Conservation (phyloP, 2,888 invertebrate species). For the Sycophila texana region DNA sequence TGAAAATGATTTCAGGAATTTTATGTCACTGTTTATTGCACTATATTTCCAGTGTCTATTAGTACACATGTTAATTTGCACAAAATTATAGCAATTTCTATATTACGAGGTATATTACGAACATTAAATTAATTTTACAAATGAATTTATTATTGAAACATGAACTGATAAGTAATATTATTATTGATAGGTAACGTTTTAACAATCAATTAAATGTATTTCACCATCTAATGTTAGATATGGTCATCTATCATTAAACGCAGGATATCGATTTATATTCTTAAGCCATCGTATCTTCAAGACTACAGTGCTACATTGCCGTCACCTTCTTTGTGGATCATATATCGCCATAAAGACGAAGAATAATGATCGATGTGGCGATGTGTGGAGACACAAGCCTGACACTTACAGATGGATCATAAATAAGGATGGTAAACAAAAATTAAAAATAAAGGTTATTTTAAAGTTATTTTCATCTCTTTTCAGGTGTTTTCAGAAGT, state of each 20-base stretch:
- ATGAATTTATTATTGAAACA: no score
- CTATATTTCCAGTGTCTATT: no score
- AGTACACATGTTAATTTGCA: no score
- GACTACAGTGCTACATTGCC: constrained; percentile 4
- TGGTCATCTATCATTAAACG: constrained; percentile 24
- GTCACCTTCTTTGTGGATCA: constrained; percentile 41
- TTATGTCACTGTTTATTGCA: no score
- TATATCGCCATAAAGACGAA: constrained; percentile 34
- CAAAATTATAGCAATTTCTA: no score
- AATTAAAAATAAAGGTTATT: constrained; percentile 21
- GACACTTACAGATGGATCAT: constrained; percentile 57
- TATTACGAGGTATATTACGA: no score
- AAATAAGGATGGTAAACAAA: constrained; percentile 57
- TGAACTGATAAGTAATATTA: no score
- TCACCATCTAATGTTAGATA: not conserved
- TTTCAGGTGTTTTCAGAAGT: no score
- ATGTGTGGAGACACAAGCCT: constrained; percentile 52
- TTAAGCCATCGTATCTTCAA: constrained; percentile 32
- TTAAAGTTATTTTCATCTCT: no score
- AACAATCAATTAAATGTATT: not conserved
- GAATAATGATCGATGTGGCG: constrained; percentile 37
- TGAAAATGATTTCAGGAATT: no score
- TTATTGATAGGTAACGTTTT: not conserved
- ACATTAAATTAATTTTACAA: no score
- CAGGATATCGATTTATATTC: constrained; percentile 36